These are phyloP conservation scores for Enchytraeus crypticus DNA, from an alignment of 2,888 invertebrate species.

Conservation along the genomic window DNA sequence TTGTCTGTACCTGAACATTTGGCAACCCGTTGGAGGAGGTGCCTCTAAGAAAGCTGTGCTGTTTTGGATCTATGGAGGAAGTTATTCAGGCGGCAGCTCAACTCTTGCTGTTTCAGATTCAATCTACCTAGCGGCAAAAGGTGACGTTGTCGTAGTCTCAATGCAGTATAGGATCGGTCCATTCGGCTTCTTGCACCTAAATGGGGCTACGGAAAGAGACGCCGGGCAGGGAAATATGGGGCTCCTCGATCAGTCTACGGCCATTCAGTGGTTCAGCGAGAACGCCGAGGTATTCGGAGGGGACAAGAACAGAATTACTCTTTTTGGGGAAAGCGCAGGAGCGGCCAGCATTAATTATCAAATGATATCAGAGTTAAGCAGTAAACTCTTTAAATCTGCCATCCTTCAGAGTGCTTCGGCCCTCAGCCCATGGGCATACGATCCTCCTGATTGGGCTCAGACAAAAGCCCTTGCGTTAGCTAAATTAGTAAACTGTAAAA, in stretches of 20 bases:
- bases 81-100: slow-evolving; percentile 84
- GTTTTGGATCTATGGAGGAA: slow-evolving; percentile 89
- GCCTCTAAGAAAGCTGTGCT: slow-evolving; percentile 59
- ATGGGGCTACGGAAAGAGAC: slow-evolving; percentile 50
- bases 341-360: slow-evolving; percentile 28
- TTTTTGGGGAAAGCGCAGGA: slow-evolving; percentile 40
- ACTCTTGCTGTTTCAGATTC: slow-evolving; percentile 56
- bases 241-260: slow-evolving; percentile 85
- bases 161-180: slow-evolving; percentile 72
- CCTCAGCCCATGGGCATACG: slow-evolving; percentile 29
- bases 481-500: neutral
- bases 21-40: slow-evolving; percentile 64
- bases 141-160: slow-evolving; percentile 85
- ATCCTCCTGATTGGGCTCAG: slow-evolving; percentile 17
- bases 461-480: slow-evolving; percentile 63
- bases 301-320: slow-evolving; percentile 31
- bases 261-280: slow-evolving; percentile 84
- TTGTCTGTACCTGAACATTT: slow-evolving; percentile 87
- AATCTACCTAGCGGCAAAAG: slow-evolving; percentile 70
- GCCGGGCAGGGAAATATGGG: slow-evolving; percentile 83
- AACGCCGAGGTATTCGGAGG: slow-evolving; percentile 58
- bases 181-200: slow-evolving; percentile 80
- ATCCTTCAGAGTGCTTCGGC: slow-evolving; percentile 35
- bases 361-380: slow-evolving; percentile 28
- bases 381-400: slow-evolving; percentile 32